Percentiles rank a stretch among this genome's conserved stretches.
Evolutionary conservation across 2,113 vertebrate species (phyloP).

Genomic region (Sylvilagus bachmani): DNA sequence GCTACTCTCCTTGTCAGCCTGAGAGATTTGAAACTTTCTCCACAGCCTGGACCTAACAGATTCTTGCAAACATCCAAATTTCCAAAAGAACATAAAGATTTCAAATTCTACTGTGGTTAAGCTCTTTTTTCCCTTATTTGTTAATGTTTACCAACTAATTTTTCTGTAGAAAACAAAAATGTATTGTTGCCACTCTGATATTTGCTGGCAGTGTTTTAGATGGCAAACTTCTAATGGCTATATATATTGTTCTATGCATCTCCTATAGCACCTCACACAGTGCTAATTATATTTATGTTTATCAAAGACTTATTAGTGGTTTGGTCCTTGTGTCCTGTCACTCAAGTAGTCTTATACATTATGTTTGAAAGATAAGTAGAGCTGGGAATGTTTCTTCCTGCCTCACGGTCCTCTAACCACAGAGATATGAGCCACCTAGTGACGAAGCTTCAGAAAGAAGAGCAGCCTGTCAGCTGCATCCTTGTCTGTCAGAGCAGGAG

Average conservation of each 20-base stretch:
- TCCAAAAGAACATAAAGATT: not conserved
- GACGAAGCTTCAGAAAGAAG: not conserved
- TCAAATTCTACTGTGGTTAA: conserved; percentile 11
- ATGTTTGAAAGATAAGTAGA: conserved; percentile 32
- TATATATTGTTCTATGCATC: not conserved
- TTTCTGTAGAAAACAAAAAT: conserved; percentile 50
- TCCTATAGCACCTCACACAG: not conserved
- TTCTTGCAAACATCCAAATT: conserved; percentile 24
- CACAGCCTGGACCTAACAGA: not conserved
- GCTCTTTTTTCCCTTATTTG: conserved; percentile 8
- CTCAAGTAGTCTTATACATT: conserved; percentile 23
- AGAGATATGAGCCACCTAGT: conserved; percentile 28
- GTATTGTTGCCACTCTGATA: not conserved
- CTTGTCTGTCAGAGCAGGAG: not conserved
- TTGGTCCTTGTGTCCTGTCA: not conserved
- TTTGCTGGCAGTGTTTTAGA: conserved; percentile 19
- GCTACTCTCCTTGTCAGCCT: conserved; percentile 17
- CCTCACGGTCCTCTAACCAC: not conserved
- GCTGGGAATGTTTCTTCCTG: not conserved
- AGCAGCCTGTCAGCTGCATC: not conserved
- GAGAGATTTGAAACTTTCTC: not conserved
- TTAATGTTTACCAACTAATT: not conserved
- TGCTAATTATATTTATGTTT: not conserved
- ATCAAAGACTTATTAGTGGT: not conserved
- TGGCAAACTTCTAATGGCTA: not conserved